Evolutionary conservation across 2,888 invertebrate species (phyloP).

Genomic region (Oxytorus armatus): DNA sequence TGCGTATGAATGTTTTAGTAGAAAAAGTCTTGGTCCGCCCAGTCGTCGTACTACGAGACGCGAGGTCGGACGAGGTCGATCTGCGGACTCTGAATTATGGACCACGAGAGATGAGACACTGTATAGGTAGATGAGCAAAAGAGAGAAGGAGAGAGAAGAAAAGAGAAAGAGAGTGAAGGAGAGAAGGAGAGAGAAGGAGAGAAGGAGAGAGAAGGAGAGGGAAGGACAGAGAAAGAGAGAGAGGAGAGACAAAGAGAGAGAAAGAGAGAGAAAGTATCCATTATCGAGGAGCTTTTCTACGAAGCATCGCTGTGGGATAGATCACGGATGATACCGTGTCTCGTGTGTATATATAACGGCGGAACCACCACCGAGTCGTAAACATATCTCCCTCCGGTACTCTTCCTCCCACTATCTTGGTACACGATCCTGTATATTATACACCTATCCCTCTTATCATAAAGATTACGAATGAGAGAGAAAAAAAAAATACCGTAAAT

Average conservation of each 20-base stretch:
- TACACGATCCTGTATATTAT: constrained; percentile 4
- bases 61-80: constrained; percentile 61
- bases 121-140: neutral
- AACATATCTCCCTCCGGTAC: constrained; percentile 24
- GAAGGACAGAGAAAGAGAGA: too few relatives aligned
- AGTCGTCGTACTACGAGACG: constrained; percentile 39
- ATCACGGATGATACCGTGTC: constrained; percentile 64
- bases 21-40: constrained; percentile 49
- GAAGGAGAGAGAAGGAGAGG: constrained; percentile 5
- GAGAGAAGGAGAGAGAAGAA: neutral
- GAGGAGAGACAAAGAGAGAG: neutral
- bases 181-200: neutral
- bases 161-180: neutral
- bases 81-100: constrained; percentile 67
- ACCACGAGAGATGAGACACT: constrained; percentile 27
- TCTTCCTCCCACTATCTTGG: neutral
- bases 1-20: constrained; percentile 25
- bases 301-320: constrained; percentile 61
- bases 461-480: neutral
- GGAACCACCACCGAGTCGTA: constrained; percentile 23
- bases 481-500: constrained; percentile 34
- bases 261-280: constrained; percentile 65
- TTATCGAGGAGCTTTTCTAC: constrained; percentile 64
- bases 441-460: neutral
- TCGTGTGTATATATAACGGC: constrained; percentile 15